Evolutionary conservation across 2,113 vertebrate genomes (phyloP).

Genomic region (Albula glossodonta): DNA sequence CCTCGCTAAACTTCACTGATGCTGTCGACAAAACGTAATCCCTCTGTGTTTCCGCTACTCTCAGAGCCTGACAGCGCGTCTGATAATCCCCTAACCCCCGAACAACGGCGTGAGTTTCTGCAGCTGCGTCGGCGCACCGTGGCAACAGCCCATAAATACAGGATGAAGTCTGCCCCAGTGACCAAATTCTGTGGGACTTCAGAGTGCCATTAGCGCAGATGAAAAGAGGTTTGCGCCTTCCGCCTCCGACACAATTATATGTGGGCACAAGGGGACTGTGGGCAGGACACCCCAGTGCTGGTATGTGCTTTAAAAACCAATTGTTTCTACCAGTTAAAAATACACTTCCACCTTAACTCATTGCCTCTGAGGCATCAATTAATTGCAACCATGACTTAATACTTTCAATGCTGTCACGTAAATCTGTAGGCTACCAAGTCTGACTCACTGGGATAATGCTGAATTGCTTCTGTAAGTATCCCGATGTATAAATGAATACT

Average conservation of each 20-base stretch:
- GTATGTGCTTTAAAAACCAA: neutral
- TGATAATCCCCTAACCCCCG: neutral
- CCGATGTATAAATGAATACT: too few species aligned
- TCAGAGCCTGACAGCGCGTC: neutral
- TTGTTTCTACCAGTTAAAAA: neutral
- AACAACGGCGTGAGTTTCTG: neutral
- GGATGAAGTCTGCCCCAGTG: constrained; percentile 1
- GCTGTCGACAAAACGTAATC: neutral
- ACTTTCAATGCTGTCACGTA: neutral
- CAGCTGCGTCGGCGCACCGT: neutral
- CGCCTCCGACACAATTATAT: neutral
- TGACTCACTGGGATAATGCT: neutral
- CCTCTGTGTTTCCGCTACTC: neutral
- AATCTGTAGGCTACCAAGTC: neutral
- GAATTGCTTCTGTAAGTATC: too few species aligned
- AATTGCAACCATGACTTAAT: neutral
- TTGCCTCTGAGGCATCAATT: neutral
- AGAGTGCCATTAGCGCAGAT: neutral
- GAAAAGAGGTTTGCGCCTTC: neutral
- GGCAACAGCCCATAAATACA: neutral
- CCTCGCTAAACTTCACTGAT: neutral
- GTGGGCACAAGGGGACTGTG: neutral
- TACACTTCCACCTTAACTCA: neutral
- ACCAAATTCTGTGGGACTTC: neutral
- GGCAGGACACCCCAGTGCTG: neutral